Evolutionary conservation across 2,888 invertebrate species (phyloP).

Genomic region (Limnephilus auricula): DNA sequence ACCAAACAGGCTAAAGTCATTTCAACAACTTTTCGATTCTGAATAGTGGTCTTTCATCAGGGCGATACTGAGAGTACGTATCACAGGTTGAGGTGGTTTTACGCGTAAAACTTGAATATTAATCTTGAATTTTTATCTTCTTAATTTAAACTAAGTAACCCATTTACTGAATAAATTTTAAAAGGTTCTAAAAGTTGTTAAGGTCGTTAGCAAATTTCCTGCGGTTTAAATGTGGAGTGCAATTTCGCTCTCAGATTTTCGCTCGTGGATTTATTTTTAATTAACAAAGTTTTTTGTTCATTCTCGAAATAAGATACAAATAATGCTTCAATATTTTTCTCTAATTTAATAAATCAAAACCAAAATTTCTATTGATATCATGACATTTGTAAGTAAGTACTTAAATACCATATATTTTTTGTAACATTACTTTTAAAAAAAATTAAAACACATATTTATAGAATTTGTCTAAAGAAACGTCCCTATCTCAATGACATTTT

Average conservation of each 20-base stretch:
- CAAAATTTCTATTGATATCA: too few relatives aligned
- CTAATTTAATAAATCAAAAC: neutral
- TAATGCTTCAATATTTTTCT: neutral
- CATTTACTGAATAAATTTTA: neutral
- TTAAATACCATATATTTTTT: too few relatives aligned
- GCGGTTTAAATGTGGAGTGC: neutral
- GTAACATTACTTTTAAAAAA: too few relatives aligned
- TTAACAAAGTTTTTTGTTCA: neutral
- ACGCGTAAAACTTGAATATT: neutral
- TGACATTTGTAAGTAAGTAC: too few relatives aligned
- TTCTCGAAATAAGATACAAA: neutral
- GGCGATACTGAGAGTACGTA: too few relatives aligned
- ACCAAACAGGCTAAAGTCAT: too few relatives aligned
- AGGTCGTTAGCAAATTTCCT: neutral
- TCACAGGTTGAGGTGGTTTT: too few relatives aligned
- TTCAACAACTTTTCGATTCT: too few relatives aligned
- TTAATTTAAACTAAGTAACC: neutral
- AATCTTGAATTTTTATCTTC: neutral
- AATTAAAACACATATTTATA: too few relatives aligned
- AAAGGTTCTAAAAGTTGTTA: neutral
- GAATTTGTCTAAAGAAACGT: too few relatives aligned
- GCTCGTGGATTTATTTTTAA: neutral
- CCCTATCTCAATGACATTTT: too few relatives aligned
- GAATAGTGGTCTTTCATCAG: too few relatives aligned
- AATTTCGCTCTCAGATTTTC: neutral